Conservation (phyloP, 2,888 invertebrate genomes). For the Agonopterix heracliana region DNA sequence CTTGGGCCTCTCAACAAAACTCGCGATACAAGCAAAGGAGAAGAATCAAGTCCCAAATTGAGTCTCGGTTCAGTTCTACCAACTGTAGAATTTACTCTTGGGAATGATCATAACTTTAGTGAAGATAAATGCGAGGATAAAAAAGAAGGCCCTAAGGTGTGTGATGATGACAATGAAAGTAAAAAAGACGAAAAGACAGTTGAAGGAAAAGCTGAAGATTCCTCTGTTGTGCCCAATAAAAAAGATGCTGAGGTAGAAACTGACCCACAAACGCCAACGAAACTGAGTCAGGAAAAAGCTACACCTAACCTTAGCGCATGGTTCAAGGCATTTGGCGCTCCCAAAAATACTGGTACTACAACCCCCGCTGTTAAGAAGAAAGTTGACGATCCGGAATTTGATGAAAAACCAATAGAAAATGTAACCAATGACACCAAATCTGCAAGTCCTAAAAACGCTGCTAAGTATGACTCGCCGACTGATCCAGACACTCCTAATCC, state of each 20-base stretch:
- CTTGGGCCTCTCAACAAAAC: slow-evolving; percentile 72
- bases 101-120: slow-evolving; percentile 80
- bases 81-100: slow-evolving; percentile 80
- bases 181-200: slow-evolving; percentile 22
- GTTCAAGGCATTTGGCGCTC: slow-evolving; percentile 94
- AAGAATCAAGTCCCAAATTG: slow-evolving; percentile 85
- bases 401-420: slow-evolving; percentile 56
- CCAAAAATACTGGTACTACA: slow-evolving; percentile 79
- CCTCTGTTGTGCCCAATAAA: slow-evolving; percentile 35
- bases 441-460: slow-evolving; percentile 43
- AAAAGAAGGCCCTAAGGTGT: slow-evolving; percentile 12
- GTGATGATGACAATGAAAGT: slow-evolving; percentile 7
- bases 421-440: slow-evolving; percentile 41
- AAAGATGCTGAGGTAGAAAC: slow-evolving; percentile 64
- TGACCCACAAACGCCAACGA: slow-evolving; percentile 43
- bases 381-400: slow-evolving; percentile 68
- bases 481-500: slow-evolving; percentile 55
- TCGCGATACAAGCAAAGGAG: slow-evolving; percentile 77
- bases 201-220: slow-evolving; percentile 31
- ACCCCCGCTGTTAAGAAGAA: slow-evolving; percentile 73
- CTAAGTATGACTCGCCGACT: slow-evolving; percentile 58
- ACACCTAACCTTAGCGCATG: slow-evolving; percentile 93
- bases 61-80: slow-evolving; percentile 90
- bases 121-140: slow-evolving; percentile 20
- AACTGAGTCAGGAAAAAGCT: slow-evolving; percentile 79